phyloP scores from a whole-genome alignment of 2,113 vertebrate species.

The Microtus montanus region DNA sequence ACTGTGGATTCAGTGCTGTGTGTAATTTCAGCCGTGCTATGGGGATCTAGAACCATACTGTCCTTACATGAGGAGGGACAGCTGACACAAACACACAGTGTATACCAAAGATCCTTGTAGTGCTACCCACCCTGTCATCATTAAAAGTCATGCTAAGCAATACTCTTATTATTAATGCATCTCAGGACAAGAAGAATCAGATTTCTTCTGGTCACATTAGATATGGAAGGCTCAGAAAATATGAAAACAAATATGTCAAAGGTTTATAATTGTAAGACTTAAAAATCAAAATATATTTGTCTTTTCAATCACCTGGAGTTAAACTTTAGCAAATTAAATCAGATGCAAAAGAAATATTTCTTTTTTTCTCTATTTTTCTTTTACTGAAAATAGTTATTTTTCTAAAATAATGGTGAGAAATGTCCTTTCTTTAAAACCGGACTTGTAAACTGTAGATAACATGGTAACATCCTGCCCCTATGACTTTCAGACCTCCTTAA shows the following conservation, averaged over 20 bases:
- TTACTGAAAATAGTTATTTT: neutral
- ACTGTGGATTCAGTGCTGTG: neutral
- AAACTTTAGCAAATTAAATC: neutral
- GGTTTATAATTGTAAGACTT: neutral
- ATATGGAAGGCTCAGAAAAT: neutral
- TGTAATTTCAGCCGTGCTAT: neutral
- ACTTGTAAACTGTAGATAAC: neutral
- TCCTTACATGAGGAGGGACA: neutral
- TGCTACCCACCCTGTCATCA: neutral
- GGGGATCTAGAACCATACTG: too few species aligned
- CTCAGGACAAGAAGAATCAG: neutral
- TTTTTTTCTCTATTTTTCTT: too few species aligned
- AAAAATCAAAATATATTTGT: neutral
- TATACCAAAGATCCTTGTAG: neutral
- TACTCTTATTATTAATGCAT: neutral
- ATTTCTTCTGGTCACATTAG: neutral
- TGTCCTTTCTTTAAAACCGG: neutral
- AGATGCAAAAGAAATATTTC: too few species aligned
- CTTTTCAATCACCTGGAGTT: neutral
- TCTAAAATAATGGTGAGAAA: neutral
- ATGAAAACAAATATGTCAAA: neutral
- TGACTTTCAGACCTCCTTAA: neutral
- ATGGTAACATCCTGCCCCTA: neutral
- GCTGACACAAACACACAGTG: neutral
- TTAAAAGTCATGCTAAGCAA: neutral